Evolutionary conservation across 1,140 invertebrate genomes (phyloP).

Genomic region (Magallana ariakensis): DNA sequence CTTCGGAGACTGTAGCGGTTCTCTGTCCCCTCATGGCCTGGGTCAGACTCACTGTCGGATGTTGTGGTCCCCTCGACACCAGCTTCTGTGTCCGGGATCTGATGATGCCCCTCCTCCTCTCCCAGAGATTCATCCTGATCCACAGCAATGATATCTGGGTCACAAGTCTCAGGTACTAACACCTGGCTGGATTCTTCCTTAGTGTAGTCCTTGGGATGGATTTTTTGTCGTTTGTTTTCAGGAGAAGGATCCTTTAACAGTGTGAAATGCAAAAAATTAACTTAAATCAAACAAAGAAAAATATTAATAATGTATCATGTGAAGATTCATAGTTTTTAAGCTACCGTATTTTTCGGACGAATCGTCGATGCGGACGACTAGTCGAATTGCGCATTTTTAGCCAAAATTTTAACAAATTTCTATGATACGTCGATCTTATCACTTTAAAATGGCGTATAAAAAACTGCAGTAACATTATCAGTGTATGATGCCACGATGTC

Average conservation of each 20-base stretch:
- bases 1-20: conserved; percentile 30
- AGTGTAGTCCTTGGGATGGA: neutral
- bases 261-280: too few relatives aligned
- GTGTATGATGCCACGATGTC: too few relatives aligned
- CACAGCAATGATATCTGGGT: conserved; percentile 29
- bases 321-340: too few relatives aligned
- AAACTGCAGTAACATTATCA: too few relatives aligned
- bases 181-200: neutral
- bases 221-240: conserved; percentile 45
- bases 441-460: too few relatives aligned
- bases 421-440: too few relatives aligned
- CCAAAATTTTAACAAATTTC: too few relatives aligned
- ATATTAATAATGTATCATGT: too few relatives aligned
- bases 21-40: neutral
- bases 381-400: too few relatives aligned
- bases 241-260: conserved; percentile 50
- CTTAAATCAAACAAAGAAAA: too few relatives aligned
- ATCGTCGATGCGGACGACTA: too few relatives aligned
- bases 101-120: neutral
- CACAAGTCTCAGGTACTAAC: conserved; percentile 60
- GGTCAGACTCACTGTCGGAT: conserved; percentile 7
- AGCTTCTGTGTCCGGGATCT: neutral
- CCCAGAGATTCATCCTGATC: neutral
- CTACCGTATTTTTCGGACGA: too few relatives aligned
- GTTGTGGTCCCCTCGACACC: neutral